A percentile compares a stretch with the other conserved stretches of the same genome.
These are phyloP conservation scores for Peromyscus nudipes DNA, from an alignment of 2,797 vertebrate genomes.

Conservation along the genomic window DNA sequence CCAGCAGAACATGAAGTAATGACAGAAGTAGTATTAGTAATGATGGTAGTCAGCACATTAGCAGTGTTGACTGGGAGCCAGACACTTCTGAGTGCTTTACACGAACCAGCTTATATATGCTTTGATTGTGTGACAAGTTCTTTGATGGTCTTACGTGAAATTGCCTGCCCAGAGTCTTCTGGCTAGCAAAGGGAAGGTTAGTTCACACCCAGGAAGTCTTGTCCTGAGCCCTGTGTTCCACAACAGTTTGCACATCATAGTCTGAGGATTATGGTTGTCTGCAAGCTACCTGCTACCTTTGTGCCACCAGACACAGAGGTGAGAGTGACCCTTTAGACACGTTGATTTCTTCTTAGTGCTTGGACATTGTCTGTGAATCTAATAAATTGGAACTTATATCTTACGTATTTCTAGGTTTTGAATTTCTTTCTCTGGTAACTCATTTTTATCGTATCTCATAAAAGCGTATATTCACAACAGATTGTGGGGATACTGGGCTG, in stretches of 20 bases:
- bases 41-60: background rate
- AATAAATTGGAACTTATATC: background rate
- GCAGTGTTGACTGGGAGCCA: background rate
- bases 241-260: background rate
- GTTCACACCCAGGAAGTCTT: background rate
- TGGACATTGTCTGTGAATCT: background rate
- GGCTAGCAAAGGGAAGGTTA: background rate
- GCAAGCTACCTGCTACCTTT: background rate
- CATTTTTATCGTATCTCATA: constrained; percentile 29
- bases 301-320: background rate
- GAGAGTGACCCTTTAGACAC: background rate
- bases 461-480: background rate
- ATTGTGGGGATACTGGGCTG: background rate
- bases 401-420: background rate
- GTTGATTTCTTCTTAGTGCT: background rate
- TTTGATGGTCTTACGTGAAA: background rate
- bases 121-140: background rate
- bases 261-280: background rate
- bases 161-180: background rate
- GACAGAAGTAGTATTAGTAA: background rate
- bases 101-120: background rate
- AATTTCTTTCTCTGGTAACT: background rate
- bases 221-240: background rate
- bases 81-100: background rate
- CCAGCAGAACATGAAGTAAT: background rate